phyloP scores from a whole-genome alignment of 2,113 vertebrate species.

The Bostrychus sinensis region DNA sequence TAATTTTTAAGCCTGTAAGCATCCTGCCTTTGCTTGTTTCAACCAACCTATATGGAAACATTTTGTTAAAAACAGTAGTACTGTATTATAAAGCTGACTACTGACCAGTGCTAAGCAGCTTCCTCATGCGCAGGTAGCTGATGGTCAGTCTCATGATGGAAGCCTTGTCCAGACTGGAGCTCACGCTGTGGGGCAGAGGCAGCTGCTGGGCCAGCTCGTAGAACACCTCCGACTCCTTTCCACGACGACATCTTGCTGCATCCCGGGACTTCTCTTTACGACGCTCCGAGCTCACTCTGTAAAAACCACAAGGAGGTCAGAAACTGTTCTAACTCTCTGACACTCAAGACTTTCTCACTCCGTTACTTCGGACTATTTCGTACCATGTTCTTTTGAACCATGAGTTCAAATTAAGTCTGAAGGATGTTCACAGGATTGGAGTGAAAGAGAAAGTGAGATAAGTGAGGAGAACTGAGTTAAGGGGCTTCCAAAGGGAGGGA shows the following conservation, averaged over 20 bases:
- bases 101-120: conserved; percentile 88
- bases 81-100: neutral
- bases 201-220: conserved; percentile 94
- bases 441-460: no score
- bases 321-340: neutral
- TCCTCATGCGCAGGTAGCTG: conserved; percentile 95
- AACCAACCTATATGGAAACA: no score
- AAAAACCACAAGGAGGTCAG: conserved; percentile 47
- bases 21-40: no score
- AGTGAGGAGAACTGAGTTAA: no score
- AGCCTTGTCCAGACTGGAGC: conserved; percentile 94
- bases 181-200: conserved; percentile 91
- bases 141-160: conserved; percentile 97
- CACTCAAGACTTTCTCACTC: neutral
- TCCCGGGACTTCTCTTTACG: conserved; percentile 97
- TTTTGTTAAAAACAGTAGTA: no score
- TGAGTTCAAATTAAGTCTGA: no score
- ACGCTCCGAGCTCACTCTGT: conserved; percentile 92
- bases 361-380: no score
- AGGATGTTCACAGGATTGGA: no score
- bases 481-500: no score
- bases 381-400: no score
- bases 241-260: conserved; percentile 90
- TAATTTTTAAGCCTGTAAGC: no score
- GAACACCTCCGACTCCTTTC: conserved; percentile 97